phyloP scores from a whole-genome alignment of 2,113 vertebrate species.

The Tamias sibiricus region DNA sequence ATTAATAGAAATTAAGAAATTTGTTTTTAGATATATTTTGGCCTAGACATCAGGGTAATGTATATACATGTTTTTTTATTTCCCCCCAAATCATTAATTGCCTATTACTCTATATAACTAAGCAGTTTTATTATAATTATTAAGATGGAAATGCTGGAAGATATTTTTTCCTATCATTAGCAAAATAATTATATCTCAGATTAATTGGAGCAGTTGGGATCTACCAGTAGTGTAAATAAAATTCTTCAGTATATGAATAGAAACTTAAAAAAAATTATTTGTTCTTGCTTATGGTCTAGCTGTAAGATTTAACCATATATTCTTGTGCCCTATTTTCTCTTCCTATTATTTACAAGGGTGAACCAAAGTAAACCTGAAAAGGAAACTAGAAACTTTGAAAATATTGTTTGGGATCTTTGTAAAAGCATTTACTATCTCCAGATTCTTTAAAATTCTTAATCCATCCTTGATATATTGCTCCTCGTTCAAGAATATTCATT shows the following conservation, averaged over 20 bases:
- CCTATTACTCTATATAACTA: constrained; percentile 76
- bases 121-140: constrained; percentile 55
- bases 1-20: constrained; percentile 87
- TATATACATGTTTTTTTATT: constrained; percentile 86
- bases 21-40: constrained; percentile 84
- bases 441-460: constrained; percentile 45
- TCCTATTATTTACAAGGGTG: constrained; percentile 52
- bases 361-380: constrained; percentile 74
- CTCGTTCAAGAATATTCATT: neutral
- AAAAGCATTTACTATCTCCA: neutral
- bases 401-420: constrained; percentile 31
- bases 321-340: constrained; percentile 72
- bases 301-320: constrained; percentile 69
- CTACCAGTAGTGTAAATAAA: constrained; percentile 76
- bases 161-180: constrained; percentile 72
- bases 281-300: constrained; percentile 52
- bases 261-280: constrained; percentile 49
- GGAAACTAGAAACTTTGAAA: constrained; percentile 52
- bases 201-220: constrained; percentile 72
- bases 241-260: constrained; percentile 71
- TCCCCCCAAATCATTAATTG: constrained; percentile 73
- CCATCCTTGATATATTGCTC: constrained; percentile 32
- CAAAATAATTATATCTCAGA: constrained; percentile 61
- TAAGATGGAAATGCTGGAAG: constrained; percentile 74
- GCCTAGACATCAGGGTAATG: constrained; percentile 80